Percentiles rank a stretch among this genome's conserved stretches.
These are phyloP conservation scores for Lycorma delicatula DNA, from an alignment of 1,140 invertebrate genomes.

Conservation along the genomic window DNA sequence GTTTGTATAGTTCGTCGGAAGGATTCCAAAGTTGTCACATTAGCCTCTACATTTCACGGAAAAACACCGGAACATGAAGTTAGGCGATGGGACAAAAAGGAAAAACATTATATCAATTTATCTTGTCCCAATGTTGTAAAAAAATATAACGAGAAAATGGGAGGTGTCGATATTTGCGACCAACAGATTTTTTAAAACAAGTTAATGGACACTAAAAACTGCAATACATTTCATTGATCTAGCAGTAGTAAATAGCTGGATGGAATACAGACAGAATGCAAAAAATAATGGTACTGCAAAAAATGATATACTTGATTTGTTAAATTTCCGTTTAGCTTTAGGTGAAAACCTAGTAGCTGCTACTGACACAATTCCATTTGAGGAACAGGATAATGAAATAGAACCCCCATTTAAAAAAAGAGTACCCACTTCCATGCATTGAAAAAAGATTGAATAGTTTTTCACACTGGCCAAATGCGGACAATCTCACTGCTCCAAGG, in stretches of 20 bases:
- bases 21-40: slow-evolving; percentile 12
- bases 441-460: neutral
- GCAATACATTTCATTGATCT: slow-evolving; percentile 31
- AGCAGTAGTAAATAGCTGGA: slow-evolving; percentile 31
- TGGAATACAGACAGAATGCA: slow-evolving; percentile 12
- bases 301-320: slow-evolving; percentile 9
- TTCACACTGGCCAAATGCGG: neutral
- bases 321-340: neutral
- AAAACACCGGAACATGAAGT: slow-evolving; percentile 16
- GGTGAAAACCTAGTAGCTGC: neutral
- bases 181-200: slow-evolving; percentile 28
- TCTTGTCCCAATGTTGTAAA: slow-evolving; percentile 26
- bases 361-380: no score
- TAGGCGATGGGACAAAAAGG: slow-evolving; percentile 31
- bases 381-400: no score
- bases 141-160: slow-evolving; percentile 34
- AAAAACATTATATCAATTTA: slow-evolving; percentile 27
- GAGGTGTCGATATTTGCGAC: slow-evolving; percentile 34
- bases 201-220: slow-evolving; percentile 31
- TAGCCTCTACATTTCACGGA: slow-evolving; percentile 18
- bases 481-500: neutral
- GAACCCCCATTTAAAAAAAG: neutral
- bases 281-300: neutral
- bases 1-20: slow-evolving; percentile 10
- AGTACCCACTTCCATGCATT: neutral